A percentile compares a stretch with the other conserved stretches of the same genome.
phyloP scores from a whole-genome alignment of 2,797 vertebrate species.

The Balearica regulorum region DNA sequence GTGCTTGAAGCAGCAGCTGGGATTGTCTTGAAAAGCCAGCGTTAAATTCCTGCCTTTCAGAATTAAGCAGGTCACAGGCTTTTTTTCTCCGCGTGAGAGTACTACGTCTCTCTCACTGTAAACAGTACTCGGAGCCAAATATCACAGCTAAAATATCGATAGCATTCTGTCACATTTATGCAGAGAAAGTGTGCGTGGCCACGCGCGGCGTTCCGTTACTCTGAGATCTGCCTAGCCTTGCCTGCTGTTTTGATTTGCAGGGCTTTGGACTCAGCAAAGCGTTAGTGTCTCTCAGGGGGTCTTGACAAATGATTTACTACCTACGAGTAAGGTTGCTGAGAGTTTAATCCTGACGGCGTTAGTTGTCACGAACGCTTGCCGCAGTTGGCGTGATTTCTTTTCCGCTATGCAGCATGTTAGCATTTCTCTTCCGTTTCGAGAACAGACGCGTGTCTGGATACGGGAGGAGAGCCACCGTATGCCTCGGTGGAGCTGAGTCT shows the following conservation, averaged over 20 bases:
- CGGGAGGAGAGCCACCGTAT: rapidly evolving
- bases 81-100: background rate
- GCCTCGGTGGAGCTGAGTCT: background rate
- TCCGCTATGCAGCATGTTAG: no score
- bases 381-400: background rate
- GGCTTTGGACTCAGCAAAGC: background rate
- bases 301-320: background rate
- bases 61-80: background rate
- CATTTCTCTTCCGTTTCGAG: background rate
- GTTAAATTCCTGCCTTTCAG: background rate
- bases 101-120: rapidly evolving
- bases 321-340: background rate
- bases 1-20: background rate
- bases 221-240: background rate
- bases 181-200: no score
- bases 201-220: background rate
- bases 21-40: background rate
- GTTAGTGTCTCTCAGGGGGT: rapidly evolving
- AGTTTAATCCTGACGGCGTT: background rate
- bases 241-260: background rate
- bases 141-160: background rate
- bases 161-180: background rate
- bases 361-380: background rate
- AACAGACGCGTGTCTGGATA: rapidly evolving
- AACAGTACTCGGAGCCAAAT: background rate